Evolutionary conservation across 2,113 vertebrate genomes (phyloP).

Genomic region (Coracopsis vasa): DNA sequence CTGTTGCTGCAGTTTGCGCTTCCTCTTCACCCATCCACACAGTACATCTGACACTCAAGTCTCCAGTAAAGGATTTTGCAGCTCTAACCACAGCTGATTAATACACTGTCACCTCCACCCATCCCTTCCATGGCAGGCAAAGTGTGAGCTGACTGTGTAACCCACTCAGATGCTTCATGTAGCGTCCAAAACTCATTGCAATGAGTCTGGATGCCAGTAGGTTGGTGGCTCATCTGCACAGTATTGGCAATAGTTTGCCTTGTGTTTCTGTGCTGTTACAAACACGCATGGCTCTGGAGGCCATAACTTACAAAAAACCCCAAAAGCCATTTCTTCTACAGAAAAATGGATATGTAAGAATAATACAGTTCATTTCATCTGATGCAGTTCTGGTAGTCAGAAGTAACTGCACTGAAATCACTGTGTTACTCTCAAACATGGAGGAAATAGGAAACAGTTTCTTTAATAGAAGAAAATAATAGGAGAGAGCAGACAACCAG

Average conservation of each 20-base stretch:
- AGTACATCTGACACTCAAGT: not conserved
- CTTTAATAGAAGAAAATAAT: not conserved
- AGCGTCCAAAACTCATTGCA: not conserved
- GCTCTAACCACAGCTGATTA: not conserved
- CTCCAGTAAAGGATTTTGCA: not conserved
- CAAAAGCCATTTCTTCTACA: not conserved
- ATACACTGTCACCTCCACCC: not conserved
- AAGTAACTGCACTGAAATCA: not conserved
- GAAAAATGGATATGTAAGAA: not conserved
- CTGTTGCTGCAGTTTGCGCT: not conserved
- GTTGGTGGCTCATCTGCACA: not conserved
- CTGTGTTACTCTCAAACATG: not conserved
- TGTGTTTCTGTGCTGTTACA: not conserved
- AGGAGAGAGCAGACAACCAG: not conserved
- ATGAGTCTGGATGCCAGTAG: not conserved
- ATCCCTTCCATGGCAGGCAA: not conserved
- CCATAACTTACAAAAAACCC: not conserved
- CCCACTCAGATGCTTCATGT: not conserved
- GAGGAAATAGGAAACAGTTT: not conserved
- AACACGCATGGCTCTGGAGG: not conserved
- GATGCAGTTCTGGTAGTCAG: not conserved
- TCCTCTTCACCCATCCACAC: not conserved
- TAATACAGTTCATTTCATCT: not conserved
- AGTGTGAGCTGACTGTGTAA: not conserved
- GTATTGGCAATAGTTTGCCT: not conserved